Percentiles rank a stretch among this genome's conserved stretches.
Evolutionary conservation across 2,797 vertebrate genomes (phyloP).

Genomic region (Streptopelia turtur): DNA sequence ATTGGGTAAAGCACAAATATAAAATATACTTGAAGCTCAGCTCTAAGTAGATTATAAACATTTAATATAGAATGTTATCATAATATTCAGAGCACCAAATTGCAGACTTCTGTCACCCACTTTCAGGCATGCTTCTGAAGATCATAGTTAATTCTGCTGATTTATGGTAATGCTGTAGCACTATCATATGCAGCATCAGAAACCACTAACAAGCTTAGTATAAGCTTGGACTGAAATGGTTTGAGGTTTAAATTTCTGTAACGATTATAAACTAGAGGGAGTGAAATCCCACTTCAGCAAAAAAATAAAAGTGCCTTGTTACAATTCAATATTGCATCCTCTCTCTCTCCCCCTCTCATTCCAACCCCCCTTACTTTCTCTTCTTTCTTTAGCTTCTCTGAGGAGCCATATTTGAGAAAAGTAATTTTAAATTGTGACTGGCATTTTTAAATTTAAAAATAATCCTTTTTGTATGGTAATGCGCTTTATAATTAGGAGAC

Average conservation of each 20-base stretch:
- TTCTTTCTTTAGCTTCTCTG: constrained; percentile 61
- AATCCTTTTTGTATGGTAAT: constrained; percentile 75
- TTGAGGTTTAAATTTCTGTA: constrained; percentile 99
- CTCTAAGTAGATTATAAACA: constrained; percentile 99
- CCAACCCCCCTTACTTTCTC: constrained; percentile 62
- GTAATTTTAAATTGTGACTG: constrained; percentile 76
- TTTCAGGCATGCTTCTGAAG: constrained; percentile 93
- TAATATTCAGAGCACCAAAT: constrained; percentile 98
- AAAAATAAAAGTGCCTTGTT: constrained; percentile 76
- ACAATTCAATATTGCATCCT: constrained; percentile 67
- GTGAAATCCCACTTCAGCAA: constrained; percentile 98
- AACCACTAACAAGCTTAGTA: constrained; percentile 99
- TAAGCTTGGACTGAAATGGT: constrained; percentile 98
- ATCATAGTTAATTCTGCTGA: constrained; percentile 99
- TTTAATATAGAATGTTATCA: constrained; percentile 99
- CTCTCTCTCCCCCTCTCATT: constrained; percentile 69
- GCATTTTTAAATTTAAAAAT: constrained; percentile 73
- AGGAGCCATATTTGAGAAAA: constrained; percentile 69
- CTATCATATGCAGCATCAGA: constrained; percentile 95
- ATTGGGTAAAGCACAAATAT: constrained; percentile 91
- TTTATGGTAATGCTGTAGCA: constrained; percentile 96
- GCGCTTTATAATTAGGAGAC: constrained; percentile 71
- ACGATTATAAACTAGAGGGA: constrained; percentile 91
- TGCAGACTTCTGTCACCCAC: constrained; percentile 96
- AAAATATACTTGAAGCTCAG: constrained; percentile 94